Conservation (phyloP, 2,797 vertebrate genomes). For the Morus bassanus region DNA sequence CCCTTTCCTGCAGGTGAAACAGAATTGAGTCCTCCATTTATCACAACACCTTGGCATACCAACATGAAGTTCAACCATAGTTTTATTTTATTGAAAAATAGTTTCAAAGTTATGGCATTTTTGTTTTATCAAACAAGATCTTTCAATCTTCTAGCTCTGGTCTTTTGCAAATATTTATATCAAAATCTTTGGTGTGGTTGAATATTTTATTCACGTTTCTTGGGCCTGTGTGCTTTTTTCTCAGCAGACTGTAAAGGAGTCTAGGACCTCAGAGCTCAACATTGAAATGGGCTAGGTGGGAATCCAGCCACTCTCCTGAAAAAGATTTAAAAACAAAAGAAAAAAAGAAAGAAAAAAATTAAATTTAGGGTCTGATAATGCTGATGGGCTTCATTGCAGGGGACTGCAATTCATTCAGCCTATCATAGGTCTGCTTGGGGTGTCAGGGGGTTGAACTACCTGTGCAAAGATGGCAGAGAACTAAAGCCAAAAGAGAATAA, state of each 20-base stretch:
- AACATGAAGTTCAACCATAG: not conserved
- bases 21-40: not conserved
- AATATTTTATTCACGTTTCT: not conserved
- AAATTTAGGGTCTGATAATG: not conserved
- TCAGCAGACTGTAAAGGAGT: not conserved
- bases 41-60: not conserved
- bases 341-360: not conserved
- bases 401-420: not conserved
- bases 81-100: not conserved
- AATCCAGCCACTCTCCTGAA: not conserved
- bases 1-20: not conserved
- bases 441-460: not conserved
- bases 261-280: not conserved
- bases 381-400: not conserved
- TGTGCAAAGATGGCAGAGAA: not conserved
- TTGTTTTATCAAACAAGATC: not conserved
- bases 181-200: not conserved
- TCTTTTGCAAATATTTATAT: not conserved
- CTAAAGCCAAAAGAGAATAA: not conserved
- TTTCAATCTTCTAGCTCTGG: not conserved
- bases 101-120: not conserved
- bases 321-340: not conserved
- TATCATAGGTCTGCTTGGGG: not conserved
- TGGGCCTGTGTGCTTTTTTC: not conserved
- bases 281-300: not conserved